These are phyloP conservation scores for Excalfactoria chinensis DNA, from an alignment of 2,113 vertebrate species.

Conservation along the genomic window DNA sequence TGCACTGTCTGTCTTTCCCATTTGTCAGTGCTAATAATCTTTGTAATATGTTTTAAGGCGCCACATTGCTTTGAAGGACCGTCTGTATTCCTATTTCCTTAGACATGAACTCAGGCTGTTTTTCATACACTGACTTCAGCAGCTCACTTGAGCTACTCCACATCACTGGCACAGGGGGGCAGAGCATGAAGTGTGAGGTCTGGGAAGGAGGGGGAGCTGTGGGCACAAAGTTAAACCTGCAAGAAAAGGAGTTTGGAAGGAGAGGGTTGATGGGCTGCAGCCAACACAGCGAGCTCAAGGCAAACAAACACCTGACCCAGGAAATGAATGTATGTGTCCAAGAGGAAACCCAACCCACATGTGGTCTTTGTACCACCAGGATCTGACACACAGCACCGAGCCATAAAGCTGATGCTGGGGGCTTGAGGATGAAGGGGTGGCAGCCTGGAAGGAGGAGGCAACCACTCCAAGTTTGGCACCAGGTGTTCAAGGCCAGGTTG, in stretches of 20 bases:
- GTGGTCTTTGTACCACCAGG: neutral
- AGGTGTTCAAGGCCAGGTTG: too few relatives aligned
- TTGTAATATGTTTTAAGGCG: neutral
- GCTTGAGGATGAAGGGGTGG: neutral
- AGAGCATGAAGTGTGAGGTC: fast-evolving
- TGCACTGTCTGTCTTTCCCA: neutral
- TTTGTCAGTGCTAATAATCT: neutral
- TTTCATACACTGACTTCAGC: neutral
- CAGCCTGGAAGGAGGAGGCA: neutral
- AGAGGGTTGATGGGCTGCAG: neutral
- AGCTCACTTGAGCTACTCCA: fast-evolving
- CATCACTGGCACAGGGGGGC: neutral
- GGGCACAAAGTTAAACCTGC: too few relatives aligned
- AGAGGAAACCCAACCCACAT: neutral
- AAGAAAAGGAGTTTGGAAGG: neutral
- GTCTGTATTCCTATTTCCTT: neutral
- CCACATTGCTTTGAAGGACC: neutral
- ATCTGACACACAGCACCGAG: neutral
- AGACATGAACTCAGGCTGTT: neutral
- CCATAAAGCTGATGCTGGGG: neutral
- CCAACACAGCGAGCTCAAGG: neutral
- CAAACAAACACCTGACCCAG: constrained; percentile 9
- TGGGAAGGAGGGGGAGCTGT: neutral
- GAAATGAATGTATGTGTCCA: neutral
- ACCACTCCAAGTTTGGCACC: neutral